These are phyloP conservation scores for Cladopsammia gracilis DNA, from an alignment of 64 coral and sea anemone genomes.

Conservation along the genomic window DNA sequence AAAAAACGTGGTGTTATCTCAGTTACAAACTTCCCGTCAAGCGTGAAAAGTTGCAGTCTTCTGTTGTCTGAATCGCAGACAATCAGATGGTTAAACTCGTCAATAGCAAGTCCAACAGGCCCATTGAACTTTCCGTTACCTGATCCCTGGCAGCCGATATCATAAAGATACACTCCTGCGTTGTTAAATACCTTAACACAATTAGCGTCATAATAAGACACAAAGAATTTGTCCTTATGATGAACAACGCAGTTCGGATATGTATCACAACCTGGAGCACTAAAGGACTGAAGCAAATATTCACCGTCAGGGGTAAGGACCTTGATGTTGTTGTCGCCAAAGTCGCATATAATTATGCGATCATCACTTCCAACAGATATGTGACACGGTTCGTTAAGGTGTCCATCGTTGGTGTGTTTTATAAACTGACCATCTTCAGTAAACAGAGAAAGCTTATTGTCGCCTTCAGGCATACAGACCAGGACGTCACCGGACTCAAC, in stretches of 20 bases:
- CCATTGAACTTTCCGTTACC: not conserved
- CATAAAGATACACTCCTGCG: constrained; percentile 1
- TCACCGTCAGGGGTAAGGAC: constrained; percentile 27
- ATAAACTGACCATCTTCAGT: constrained; percentile 13
- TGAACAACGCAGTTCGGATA: constrained; percentile 29
- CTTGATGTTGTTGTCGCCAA: not conserved
- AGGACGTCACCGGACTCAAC: not conserved
- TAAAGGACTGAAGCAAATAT: constrained; percentile 36
- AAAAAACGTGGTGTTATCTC: not conserved
- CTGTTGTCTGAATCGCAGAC: constrained; percentile 4
- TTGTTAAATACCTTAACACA: constrained; percentile 54
- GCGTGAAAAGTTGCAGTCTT: constrained; percentile 9
- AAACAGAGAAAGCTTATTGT: constrained; percentile 14
- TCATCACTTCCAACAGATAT: constrained; percentile 33
- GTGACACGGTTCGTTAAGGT: constrained; percentile 2
- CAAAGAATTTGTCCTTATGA: constrained; percentile 6
- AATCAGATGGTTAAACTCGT: constrained; percentile 32
- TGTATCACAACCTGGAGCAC: not conserved
- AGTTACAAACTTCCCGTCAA: constrained; percentile 34
- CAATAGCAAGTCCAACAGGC: constrained; percentile 37
- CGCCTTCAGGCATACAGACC: not conserved
- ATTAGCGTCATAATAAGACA: constrained; percentile 9
- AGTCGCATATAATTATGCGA: constrained; percentile 17
- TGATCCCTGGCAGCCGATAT: not conserved
- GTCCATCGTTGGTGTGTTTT: not conserved